A percentile compares a stretch with the other conserved stretches of the same genome.
Conservation (phyloP, 2,113 vertebrate genomes). For the Limnothrissa miodon region DNA sequence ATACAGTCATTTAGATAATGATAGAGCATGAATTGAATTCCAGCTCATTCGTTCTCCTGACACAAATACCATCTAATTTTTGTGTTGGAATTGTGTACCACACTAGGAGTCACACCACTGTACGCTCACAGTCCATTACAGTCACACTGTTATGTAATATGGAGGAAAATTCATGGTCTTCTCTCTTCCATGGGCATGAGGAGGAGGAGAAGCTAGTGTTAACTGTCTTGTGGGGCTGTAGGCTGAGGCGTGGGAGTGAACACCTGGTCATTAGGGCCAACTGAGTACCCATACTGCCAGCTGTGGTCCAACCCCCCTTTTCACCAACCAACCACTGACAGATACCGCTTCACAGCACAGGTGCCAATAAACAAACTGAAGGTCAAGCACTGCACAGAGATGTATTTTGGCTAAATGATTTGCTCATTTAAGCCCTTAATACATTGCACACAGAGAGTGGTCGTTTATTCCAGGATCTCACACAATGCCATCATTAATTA, state of each 20-base stretch:
- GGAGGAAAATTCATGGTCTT: not conserved
- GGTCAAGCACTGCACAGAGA: not conserved
- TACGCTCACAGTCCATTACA: not conserved
- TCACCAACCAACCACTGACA: constrained; percentile 22
- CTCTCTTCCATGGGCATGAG: no score
- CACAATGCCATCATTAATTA: no score
- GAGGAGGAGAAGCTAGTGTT: not conserved
- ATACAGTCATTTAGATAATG: not conserved
- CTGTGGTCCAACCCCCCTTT: constrained; percentile 29
- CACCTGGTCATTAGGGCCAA: not conserved
- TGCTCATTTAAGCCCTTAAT: not conserved
- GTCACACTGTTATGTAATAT: not conserved
- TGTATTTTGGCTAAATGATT: not conserved
- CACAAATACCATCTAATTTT: not conserved
- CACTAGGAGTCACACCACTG: not conserved
- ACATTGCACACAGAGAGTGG: no score
- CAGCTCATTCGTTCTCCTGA: not conserved
- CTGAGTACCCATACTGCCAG: not conserved
- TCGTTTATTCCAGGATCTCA: no score
- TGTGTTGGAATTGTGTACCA: not conserved
- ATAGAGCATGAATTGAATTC: not conserved
- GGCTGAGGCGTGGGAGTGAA: not conserved
- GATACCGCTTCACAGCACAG: not conserved
- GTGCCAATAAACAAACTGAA: not conserved
- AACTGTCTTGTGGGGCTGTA: not conserved